Conservation (phyloP, 2,113 vertebrate species). For the Cyprinus carpio region DNA sequence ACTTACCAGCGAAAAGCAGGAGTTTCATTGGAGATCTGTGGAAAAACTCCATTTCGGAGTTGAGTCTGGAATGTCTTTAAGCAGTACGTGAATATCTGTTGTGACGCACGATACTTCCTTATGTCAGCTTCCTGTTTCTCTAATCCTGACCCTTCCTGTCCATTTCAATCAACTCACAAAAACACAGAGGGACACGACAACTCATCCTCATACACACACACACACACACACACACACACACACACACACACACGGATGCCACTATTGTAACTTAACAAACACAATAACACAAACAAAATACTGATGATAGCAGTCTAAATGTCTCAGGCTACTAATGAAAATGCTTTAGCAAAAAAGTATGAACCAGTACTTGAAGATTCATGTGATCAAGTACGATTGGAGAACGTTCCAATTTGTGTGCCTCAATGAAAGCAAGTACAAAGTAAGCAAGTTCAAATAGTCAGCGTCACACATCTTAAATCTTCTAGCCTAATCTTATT, state of each 20-base stretch:
- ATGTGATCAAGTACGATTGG: neutral
- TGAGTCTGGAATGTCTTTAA: constrained; percentile 67
- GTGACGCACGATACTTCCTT: constrained; percentile 76
- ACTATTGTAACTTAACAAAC: neutral
- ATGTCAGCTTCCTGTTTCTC: constrained; percentile 81
- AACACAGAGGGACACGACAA: constrained; percentile 19
- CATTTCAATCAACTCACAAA: constrained; percentile 67
- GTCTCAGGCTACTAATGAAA: neutral
- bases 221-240: too few species aligned
- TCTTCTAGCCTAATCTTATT: too few species aligned
- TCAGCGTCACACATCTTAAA: neutral
- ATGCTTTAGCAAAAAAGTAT: neutral
- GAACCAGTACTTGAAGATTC: neutral
- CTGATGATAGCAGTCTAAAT: neutral
- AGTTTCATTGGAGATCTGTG: constrained; percentile 77
- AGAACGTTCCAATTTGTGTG: neutral
- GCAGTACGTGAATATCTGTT: constrained; percentile 60
- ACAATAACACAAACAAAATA: neutral
- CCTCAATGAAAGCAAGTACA: neutral
- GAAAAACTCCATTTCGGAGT: constrained; percentile 72
- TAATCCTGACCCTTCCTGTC: constrained; percentile 81
- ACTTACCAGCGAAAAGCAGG: constrained; percentile 79
- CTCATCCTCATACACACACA: neutral
- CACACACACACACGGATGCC: neutral
- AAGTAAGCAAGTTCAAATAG: too few species aligned